Percentiles rank a stretch among this genome's conserved stretches.
Conservation (phyloP, 2,113 vertebrate species). For the Azemiops feae region DNA sequence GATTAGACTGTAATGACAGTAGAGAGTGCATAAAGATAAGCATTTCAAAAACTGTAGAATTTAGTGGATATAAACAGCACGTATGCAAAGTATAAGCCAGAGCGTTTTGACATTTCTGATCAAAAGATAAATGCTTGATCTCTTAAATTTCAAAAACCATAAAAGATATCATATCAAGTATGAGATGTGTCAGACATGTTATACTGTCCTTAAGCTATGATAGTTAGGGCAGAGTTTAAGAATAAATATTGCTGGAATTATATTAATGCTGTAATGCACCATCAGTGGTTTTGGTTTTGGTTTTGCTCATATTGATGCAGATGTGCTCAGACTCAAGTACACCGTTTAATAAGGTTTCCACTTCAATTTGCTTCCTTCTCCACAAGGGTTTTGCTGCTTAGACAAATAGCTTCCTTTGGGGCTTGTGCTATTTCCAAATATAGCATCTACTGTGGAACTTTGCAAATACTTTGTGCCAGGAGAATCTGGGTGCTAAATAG, state of each 20-base stretch:
- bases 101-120: constrained; percentile 40
- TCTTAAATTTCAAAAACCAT: constrained; percentile 39
- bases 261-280: constrained; percentile 42
- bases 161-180: constrained; percentile 29
- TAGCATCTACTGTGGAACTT: constrained; percentile 44
- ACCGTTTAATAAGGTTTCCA: constrained; percentile 54
- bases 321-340: constrained; percentile 49
- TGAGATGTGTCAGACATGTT: constrained; percentile 44
- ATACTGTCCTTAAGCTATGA: constrained; percentile 51
- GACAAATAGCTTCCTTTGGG: constrained; percentile 52
- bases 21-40: constrained; percentile 14
- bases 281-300: constrained; percentile 48
- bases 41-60: constrained; percentile 18
- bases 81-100: not conserved
- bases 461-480: not conserved
- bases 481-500: not conserved
- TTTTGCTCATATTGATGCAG: constrained; percentile 18
- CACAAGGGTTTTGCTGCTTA: constrained; percentile 52
- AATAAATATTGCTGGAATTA: constrained; percentile 44
- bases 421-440: constrained; percentile 68
- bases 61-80: not conserved
- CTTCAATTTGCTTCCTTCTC: constrained; percentile 57
- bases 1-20: not conserved
- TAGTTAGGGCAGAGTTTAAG: constrained; percentile 60
- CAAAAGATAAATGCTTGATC: constrained; percentile 34